phyloP scores from a whole-genome alignment of 2,888 invertebrate species.

The Lutraria lutraria region DNA sequence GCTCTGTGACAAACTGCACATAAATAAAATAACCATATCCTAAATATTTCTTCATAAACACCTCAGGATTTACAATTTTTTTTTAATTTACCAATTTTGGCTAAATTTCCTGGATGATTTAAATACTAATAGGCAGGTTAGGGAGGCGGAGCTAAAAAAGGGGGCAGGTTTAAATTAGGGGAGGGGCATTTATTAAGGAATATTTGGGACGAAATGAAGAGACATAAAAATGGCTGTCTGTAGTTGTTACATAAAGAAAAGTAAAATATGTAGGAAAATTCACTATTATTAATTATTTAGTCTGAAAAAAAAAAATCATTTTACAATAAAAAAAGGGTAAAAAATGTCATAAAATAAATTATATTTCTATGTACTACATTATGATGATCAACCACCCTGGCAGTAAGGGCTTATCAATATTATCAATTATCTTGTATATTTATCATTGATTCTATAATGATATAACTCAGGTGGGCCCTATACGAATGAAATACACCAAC shows the following conservation, averaged over 20 bases:
- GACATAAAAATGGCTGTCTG: conserved; percentile 2
- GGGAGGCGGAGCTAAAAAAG: no score
- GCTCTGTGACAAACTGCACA: not conserved
- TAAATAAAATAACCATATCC: not conserved
- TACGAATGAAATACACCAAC: not conserved
- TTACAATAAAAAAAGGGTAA: not conserved
- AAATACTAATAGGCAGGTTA: no score
- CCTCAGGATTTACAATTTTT: no score
- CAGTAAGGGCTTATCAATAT: not conserved
- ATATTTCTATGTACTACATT: not conserved
- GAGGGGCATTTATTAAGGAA: no score
- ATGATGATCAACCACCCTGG: not conserved
- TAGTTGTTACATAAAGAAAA: not conserved
- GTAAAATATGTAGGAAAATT: not conserved
- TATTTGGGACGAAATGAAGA: not conserved
- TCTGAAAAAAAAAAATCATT: no score
- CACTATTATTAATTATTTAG: no score
- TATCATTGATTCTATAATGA: not conserved
- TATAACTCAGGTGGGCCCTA: not conserved
- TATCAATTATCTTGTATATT: not conserved
- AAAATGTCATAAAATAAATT: no score
- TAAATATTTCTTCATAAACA: no score
- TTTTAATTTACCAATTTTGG: no score
- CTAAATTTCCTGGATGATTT: no score
- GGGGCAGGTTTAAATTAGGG: no score